Percentiles rank a stretch among this genome's conserved stretches.
These are phyloP conservation scores for Cochlearius cochlearius DNA, from an alignment of 2,113 vertebrate genomes.

Conservation along the genomic window DNA sequence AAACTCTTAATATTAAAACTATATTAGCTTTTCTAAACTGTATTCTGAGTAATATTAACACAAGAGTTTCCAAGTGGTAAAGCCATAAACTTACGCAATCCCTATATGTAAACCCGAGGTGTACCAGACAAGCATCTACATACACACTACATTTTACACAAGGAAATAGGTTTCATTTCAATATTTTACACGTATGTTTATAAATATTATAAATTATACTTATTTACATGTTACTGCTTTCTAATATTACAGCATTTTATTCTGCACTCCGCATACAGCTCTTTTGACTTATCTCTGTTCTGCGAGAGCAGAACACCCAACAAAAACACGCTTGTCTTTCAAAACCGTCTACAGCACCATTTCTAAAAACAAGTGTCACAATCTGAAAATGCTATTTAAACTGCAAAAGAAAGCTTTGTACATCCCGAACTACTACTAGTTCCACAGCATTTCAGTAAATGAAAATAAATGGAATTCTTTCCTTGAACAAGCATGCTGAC, in stretches of 20 bases:
- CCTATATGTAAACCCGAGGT: background rate
- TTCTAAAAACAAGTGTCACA: background rate
- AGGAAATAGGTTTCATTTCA: background rate
- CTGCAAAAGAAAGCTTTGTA: background rate
- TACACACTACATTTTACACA: background rate
- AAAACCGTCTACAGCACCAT: background rate
- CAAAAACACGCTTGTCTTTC: background rate
- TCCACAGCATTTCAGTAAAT: background rate
- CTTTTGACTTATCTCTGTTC: background rate
- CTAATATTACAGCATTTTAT: background rate
- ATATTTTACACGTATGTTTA: background rate
- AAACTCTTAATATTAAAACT: background rate
- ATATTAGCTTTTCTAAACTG: background rate
- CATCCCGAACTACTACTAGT: background rate
- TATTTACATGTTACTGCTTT: background rate
- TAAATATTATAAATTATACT: background rate
- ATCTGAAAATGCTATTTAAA: background rate
- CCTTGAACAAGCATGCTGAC: background rate
- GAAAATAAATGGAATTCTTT: background rate
- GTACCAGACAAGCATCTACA: background rate
- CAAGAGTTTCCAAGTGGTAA: background rate
- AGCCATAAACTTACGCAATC: background rate
- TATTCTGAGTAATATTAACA: background rate
- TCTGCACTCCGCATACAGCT: background rate
- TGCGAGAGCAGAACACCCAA: background rate